Evolutionary conservation across 53 echinoderm and acorn worm genomes (phyloP).

Genomic region (Apostichopus leukothele): DNA sequence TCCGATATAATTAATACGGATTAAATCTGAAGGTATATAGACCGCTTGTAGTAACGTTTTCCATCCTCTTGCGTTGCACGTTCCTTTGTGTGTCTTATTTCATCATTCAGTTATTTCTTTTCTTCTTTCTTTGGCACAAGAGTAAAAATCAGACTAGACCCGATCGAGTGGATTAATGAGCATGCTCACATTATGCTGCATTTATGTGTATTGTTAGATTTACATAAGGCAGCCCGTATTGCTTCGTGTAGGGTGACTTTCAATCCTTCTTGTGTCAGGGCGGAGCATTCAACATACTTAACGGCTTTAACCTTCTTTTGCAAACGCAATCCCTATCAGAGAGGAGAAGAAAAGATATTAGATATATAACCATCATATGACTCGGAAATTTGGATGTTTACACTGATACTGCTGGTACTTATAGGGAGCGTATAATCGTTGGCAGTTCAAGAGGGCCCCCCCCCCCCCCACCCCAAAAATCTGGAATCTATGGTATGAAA

Average conservation of each 20-base stretch:
- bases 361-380: background rate
- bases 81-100: too few relatives aligned
- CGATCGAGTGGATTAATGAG: too few relatives aligned
- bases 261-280: constrained; percentile 67
- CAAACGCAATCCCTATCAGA: background rate
- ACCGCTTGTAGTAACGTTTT: too few relatives aligned
- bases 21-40: too few relatives aligned
- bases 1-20: too few relatives aligned
- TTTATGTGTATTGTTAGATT: background rate
- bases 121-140: too few relatives aligned
- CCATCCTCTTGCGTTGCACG: too few relatives aligned
- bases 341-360: background rate
- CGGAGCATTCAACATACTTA: constrained; percentile 73
- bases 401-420: background rate
- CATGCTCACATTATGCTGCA: background rate
- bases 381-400: too few relatives aligned
- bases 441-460: background rate
- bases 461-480: background rate
- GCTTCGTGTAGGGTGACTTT: constrained; percentile 13
- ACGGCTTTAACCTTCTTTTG: constrained; percentile 50
- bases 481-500: background rate
- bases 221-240: background rate
- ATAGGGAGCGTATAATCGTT: background rate
- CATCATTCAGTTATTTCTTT: too few relatives aligned
- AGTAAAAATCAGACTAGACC: too few relatives aligned